Evolutionary conservation across 2,797 vertebrate species (phyloP).

Genomic region (Austrolebias charrua): DNA sequence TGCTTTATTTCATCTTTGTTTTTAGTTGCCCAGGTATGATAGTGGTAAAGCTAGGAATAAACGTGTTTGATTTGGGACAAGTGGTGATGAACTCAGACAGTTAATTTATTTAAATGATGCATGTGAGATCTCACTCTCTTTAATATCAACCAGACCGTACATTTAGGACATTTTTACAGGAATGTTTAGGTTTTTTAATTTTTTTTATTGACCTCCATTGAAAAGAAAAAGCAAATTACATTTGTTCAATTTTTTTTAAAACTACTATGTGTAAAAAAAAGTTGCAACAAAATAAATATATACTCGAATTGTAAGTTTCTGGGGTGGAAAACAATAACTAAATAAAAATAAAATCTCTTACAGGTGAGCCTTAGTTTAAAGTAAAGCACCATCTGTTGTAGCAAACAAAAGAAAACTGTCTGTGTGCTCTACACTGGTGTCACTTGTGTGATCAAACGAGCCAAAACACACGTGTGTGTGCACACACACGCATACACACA

Average conservation of each 20-base stretch:
- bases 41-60: too few relatives aligned
- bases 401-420: conserved; percentile 46
- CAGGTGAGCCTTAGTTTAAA: conserved; percentile 5
- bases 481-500: conserved; percentile 21
- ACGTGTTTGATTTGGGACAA: too few relatives aligned
- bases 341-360: neutral
- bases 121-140: too few relatives aligned
- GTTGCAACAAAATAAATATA: conserved; percentile 29
- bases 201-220: too few relatives aligned
- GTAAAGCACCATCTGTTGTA: conserved; percentile 5
- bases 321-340: conserved; percentile 5
- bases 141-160: too few relatives aligned
- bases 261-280: conserved; percentile 13
- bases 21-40: conserved; percentile 1
- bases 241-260: conserved; percentile 33
- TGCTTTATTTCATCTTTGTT: neutral
- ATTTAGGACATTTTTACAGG: too few relatives aligned
- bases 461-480: conserved; percentile 20
- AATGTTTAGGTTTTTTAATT: too few relatives aligned
- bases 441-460: conserved; percentile 47
- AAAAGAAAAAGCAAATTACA: conserved; percentile 14
- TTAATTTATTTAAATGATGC: too few relatives aligned
- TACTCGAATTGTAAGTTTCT: conserved; percentile 31
- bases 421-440: conserved; percentile 62
- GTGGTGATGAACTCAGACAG: too few relatives aligned